These are phyloP conservation scores for Theretra japonica DNA, from an alignment of 2,888 invertebrate species.

Conservation along the genomic window DNA sequence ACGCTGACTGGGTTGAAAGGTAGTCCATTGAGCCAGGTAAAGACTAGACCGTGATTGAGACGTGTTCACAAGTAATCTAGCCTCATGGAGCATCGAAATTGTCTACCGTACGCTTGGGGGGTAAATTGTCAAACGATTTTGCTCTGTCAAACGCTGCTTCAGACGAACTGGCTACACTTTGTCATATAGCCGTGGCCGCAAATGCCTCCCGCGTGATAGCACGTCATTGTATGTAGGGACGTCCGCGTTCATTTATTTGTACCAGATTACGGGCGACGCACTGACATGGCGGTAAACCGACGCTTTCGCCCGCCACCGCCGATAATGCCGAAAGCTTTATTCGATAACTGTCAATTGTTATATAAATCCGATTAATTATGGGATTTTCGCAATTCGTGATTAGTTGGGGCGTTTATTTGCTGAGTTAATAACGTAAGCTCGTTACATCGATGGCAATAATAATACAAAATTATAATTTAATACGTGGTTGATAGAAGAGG, in stretches of 20 bases:
- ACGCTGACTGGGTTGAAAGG: too few relatives aligned
- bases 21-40: background rate
- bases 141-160: background rate
- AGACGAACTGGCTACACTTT: background rate
- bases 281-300: conserved; percentile 17
- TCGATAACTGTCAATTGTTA: conserved; percentile 42
- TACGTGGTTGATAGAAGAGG: too few relatives aligned
- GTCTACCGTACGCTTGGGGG: background rate
- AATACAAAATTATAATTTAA: too few relatives aligned
- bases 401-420: background rate
- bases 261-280: background rate
- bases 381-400: background rate
- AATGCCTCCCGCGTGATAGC: background rate
- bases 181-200: conserved; percentile 3
- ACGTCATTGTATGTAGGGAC: background rate
- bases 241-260: conserved; percentile 10
- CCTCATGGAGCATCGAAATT: too few relatives aligned
- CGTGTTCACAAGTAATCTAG: background rate
- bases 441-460: too few relatives aligned
- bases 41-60: background rate
- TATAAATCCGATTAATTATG: conserved; percentile 17
- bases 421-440: background rate
- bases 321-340: conserved; percentile 36
- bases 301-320: conserved; percentile 23
- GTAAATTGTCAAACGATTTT: background rate